Conservation (phyloP, 2,888 invertebrate species). For the Dioctria rufipes region DNA sequence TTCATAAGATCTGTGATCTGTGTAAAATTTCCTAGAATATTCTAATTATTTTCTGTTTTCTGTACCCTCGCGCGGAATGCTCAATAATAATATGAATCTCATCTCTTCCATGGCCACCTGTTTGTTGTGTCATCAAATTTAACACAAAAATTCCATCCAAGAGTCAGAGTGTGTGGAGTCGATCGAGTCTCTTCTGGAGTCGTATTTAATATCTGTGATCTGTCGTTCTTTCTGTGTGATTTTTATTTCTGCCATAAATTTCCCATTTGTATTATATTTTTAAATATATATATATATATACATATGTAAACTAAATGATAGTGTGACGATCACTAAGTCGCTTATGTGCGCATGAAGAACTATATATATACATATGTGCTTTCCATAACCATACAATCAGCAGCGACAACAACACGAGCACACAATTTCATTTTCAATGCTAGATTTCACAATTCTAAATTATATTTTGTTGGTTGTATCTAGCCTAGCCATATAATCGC, state of each 20-base stretch:
- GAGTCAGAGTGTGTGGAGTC: not conserved
- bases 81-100: slow-evolving; percentile 2
- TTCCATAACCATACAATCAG: not conserved
- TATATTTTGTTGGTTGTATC: slow-evolving; percentile 28
- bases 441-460: not conserved
- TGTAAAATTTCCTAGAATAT: slow-evolving; percentile 23
- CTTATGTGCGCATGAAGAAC: not conserved
- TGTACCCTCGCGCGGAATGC: not conserved
- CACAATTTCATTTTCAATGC: not conserved
- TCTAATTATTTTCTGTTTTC: slow-evolving; percentile 6
- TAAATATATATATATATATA: too few relatives aligned
- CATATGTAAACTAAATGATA: too few relatives aligned
- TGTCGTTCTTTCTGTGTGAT: not conserved
- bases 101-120: slow-evolving; percentile 26
- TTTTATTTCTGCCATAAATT: slow-evolving; percentile 32
- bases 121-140: slow-evolving; percentile 26
- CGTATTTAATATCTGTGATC: not conserved
- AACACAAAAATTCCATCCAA: not conserved
- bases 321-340: not conserved
- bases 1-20: not conserved
- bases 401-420: too few relatives aligned
- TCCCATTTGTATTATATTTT: not conserved
- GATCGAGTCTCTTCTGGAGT: not conserved
- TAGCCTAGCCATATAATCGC: slow-evolving; percentile 14
- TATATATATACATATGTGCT: not conserved